Evolutionary conservation across 2,113 vertebrate species (phyloP), one percentile per base, ranked within the genome.

Genomic region (Callipepla californica): DNA sequence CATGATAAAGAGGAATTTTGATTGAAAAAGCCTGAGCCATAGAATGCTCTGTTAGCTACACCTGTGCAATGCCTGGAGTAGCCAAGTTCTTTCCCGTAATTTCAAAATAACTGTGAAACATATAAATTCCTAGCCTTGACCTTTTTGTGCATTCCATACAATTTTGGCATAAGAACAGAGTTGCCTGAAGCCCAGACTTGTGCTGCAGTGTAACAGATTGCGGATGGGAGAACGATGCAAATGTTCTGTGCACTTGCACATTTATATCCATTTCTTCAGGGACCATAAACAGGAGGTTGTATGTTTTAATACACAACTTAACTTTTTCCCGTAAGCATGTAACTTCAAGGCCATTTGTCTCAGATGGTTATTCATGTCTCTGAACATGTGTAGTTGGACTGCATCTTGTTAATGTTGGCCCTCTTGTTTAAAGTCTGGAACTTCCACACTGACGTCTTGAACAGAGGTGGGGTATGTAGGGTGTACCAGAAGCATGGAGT

Each of bases 61-160:
- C 95, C 96, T 97, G 96, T 84, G 88, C 91, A 57, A 26, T 1
- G 72, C 70, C 70, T 85, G n/a, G 6, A 92, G 88, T 20, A 62
- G 94, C 94, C 94, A 93, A 90, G 85, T 87, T 85, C 92, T 80
- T 97, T 97, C 94, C 96, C 91, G 92, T 95, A 97, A 96, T 87
- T 96, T 67, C 95, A 40, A 83, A 93, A 94, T 94, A 91, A 92
- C 95, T 95, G 89, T 8, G 57, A 89, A 93, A 76, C 93, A 85
- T 86, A 89, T 94, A 96, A 96, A 96, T 97, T 94, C 94, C 90
- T 53, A 58, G 76, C 23, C 73, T 47, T 90, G 93, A 95, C 95
- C 95, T 95, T 74, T 89, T 66, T 22, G 81, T 73, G 76, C 94
- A 95, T 96, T 97, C 96, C 95, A 79, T 6, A 77, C 89, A 18